These are phyloP conservation scores for Ophiothrix spiculata DNA, from an alignment of 35 echinoderm and acorn worm genomes.

Conservation along the genomic window DNA sequence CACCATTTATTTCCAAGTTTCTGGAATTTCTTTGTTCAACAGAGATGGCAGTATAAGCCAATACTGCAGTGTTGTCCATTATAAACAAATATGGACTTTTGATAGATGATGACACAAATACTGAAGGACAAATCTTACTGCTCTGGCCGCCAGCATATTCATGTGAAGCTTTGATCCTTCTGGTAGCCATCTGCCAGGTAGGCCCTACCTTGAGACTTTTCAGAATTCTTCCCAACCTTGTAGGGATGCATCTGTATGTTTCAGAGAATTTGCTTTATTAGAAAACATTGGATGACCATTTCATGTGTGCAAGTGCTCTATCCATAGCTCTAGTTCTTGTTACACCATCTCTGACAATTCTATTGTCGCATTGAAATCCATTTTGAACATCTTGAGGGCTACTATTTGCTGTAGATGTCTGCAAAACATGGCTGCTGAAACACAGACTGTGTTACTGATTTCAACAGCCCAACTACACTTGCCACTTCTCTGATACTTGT, in stretches of 20 bases:
- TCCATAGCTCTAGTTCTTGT: slow-evolving; percentile 2
- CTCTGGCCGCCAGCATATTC: background rate
- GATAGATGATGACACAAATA: background rate
- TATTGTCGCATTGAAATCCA: background rate
- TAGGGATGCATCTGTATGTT: slow-evolving; percentile 13
- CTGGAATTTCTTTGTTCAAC: background rate
- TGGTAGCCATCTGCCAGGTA: background rate
- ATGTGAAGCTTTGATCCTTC: slow-evolving; percentile 4
- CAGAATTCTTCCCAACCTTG: slow-evolving; percentile 17
- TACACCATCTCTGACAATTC: background rate
- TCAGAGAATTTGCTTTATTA: background rate
- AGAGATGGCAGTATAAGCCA: background rate
- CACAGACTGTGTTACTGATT: background rate
- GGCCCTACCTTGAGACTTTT: background rate
- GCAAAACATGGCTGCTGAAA: background rate
- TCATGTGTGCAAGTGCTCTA: background rate
- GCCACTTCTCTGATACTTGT: background rate
- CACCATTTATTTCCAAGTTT: background rate
- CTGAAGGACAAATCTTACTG: background rate
- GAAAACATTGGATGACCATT: slow-evolving; percentile 6
- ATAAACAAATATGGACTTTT: background rate
- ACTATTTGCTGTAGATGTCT: background rate
- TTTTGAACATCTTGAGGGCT: background rate
- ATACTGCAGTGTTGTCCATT: background rate
- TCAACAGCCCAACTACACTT: background rate